Conservation (phyloP, 2,113 vertebrate species). For the Panthera tigris region DNA sequence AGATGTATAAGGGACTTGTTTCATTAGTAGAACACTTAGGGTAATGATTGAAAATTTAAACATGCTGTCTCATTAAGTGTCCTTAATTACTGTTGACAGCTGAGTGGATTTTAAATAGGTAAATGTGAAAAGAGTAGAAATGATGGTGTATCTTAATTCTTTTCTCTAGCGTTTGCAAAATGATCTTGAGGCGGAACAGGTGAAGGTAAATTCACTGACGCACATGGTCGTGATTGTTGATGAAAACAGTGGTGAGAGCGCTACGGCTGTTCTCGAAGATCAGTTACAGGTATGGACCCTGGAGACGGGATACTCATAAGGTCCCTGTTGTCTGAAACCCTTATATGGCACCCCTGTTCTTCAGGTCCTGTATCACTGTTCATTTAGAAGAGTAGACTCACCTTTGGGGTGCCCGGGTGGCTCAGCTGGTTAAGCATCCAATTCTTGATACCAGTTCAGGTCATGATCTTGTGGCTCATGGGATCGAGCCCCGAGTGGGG, state of each 20-base stretch:
- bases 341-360: background rate
- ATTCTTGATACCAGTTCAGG: no score
- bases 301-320: accelerated
- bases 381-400: background rate
- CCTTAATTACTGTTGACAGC: slow-evolving; percentile 53
- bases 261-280: slow-evolving; percentile 93
- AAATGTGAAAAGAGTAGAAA: background rate
- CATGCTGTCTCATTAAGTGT: slow-evolving; percentile 37
- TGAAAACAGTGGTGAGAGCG: slow-evolving; percentile 94
- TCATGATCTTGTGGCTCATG: no score
- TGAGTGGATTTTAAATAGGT: slow-evolving; percentile 39
- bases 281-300: slow-evolving; percentile 91
- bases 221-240: slow-evolving; percentile 99
- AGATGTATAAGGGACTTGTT: background rate
- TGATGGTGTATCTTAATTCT: slow-evolving; percentile 45
- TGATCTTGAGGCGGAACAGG: slow-evolving; percentile 96
- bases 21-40: slow-evolving; percentile 16
- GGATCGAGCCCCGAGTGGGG: no score
- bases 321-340: background rate
- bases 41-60: slow-evolving; percentile 53
- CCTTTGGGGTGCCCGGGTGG: no score
- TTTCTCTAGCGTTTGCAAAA: slow-evolving; percentile 90
- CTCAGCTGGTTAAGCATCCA: no score
- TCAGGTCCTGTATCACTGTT: background rate
- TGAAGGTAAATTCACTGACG: slow-evolving; percentile 98